Base-by-base conservation (phyloP, 2,888 invertebrate species). In the Melangyna quadrimaculata region DNA sequence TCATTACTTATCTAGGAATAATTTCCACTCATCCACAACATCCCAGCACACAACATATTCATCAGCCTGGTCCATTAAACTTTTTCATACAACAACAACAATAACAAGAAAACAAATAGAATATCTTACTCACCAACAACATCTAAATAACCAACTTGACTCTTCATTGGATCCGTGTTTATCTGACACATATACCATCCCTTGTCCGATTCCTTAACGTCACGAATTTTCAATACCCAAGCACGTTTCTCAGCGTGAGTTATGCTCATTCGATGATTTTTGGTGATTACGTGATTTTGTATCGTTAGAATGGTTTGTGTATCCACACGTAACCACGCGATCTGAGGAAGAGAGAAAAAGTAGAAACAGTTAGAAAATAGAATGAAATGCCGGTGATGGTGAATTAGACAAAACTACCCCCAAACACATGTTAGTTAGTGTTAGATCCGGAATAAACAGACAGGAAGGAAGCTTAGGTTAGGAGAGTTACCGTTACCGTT, bases 121-220 rank as follows among this genome's bases (percentile, higher is more conserved):
- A 45, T 27, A 51, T 51, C 51, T 51, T 86, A 94, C 96, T 95
- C 91, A 97, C 97, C 97, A 53, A 97, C 97, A 88, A 98, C 97
- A 91, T 97, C 95, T 84, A 98, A 93, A 90, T 96, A 97, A 48
- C 97, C 97, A 84, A 96, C 94, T 92, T 97, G 97, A 90, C 96
- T 96, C 90, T 97, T 97, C 97, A 98, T 97, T 0, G 98, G 98
- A 91, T 97, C 97, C 0, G 97, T 97, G 91, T 97, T 97, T 88
- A 97, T 97, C 93, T 97, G 97, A 88, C 97, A 98, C 97, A 97
- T 97, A 88, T 92, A 97, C 92, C 95, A 95, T 65, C 97, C 97
- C 51, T 95, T 94, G 92, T 97, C 97, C 8, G 95, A 93, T 89
- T 96, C 95, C 71, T 95, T 94, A 59, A 97, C 96, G 90, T 96